A percentile compares a stretch with the other conserved stretches of the same genome.
phyloP scores from a whole-genome alignment of 1,140 invertebrate species.

The Lasioglossum albipes region DNA sequence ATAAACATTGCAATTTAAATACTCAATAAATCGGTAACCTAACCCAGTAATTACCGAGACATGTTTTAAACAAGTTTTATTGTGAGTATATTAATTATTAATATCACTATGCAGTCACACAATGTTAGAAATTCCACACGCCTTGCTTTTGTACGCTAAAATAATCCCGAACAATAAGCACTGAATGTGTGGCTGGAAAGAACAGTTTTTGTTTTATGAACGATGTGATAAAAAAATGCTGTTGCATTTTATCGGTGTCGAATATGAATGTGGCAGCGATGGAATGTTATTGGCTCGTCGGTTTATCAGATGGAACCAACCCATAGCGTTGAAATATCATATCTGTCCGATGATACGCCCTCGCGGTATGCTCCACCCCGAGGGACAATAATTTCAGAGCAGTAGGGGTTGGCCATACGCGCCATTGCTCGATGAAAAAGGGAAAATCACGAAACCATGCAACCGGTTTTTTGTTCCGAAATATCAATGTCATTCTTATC shows the following conservation, averaged over 20 bases:
- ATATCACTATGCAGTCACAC: too few species aligned
- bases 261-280: slow-evolving; percentile 59
- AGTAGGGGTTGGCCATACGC: slow-evolving; percentile 42
- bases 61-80: too few species aligned
- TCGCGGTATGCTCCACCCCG: slow-evolving; percentile 72
- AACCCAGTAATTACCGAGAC: too few species aligned
- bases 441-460: slow-evolving; percentile 3
- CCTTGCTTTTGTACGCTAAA: too few species aligned
- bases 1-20: too few species aligned
- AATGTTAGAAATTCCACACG: too few species aligned
- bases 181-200: too few species aligned
- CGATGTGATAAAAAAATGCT: neutral
- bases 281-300: slow-evolving; percentile 69
- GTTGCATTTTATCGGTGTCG: slow-evolving; percentile 57
- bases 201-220: neutral
- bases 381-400: slow-evolving; percentile 75
- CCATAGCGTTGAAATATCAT: slow-evolving; percentile 73
- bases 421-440: slow-evolving; percentile 39
- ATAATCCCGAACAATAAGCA: too few species aligned
- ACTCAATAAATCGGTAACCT: too few species aligned
- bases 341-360: slow-evolving; percentile 75
- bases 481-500: neutral
- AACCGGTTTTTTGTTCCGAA: too few species aligned
- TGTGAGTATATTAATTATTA: too few species aligned
- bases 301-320: slow-evolving; percentile 64